A percentile compares a stretch with the other conserved stretches of the same genome.
These are phyloP conservation scores for Hypocryptadius cinnamomeus DNA, from an alignment of 2,113 vertebrate species.

Conservation along the genomic window DNA sequence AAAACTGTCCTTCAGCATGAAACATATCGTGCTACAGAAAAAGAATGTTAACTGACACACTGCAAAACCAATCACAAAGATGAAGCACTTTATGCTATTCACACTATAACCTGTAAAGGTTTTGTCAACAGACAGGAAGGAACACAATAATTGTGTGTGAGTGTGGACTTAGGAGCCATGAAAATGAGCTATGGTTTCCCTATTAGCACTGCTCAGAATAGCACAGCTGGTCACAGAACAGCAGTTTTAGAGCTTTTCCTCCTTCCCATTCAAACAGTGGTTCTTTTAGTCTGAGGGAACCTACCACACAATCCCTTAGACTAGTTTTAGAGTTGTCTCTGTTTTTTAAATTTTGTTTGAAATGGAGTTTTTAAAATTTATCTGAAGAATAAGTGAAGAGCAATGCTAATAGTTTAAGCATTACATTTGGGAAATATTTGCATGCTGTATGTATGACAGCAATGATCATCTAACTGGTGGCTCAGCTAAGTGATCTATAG, in stretches of 20 bases:
- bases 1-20: not conserved
- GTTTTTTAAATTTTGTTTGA: not conserved
- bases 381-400: not conserved
- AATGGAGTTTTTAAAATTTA: not conserved
- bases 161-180: not conserved
- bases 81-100: not conserved
- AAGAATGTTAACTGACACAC: not conserved
- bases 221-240: rapidly evolving
- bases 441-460: not conserved
- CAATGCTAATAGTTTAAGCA: not conserved
- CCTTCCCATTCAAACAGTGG: not conserved
- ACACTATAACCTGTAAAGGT: not conserved
- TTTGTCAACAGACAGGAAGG: not conserved
- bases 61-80: not conserved
- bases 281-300: not conserved
- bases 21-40: not conserved
- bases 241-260: not conserved
- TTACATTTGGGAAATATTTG: not conserved
- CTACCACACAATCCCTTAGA: not conserved
- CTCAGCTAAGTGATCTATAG: not conserved
- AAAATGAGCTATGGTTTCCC: not conserved
- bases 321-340: not conserved
- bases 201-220: not conserved
- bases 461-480: not conserved
- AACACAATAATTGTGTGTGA: not conserved